Base-by-base conservation (phyloP, 1,140 invertebrate genomes). In the Saccostrea cuccullata region DNA sequence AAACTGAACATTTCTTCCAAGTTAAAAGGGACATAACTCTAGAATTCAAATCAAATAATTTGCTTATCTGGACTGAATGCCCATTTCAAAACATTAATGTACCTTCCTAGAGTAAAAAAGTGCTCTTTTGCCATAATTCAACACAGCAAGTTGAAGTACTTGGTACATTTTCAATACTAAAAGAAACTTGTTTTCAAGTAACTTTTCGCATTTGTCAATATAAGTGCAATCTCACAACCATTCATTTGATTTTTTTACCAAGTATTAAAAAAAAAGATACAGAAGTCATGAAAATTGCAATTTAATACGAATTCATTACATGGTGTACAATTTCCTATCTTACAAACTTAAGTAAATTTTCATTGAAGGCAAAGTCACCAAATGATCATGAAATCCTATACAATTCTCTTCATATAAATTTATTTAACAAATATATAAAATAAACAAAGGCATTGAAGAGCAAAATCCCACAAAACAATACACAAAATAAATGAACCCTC, bases 301-400 rank as follows among this genome's bases (percentile, higher is more conserved):
- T 77, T 77, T 77, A 77, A 77, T 77, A 77, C 11, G 58, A 64
- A 77, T 77, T 77, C 26, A 77, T 47, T 77, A 77, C 26, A 36
- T 77, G 70, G 70, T 77, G 70, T 77, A 77, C 70, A 77, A 36
- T 77, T 64, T 77, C 30, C 70, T 77, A 67, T 67, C 30, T 26
- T 36, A 64, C 70, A 30, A 3, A n/a, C n/a, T n/a, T n/a, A n/a
- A 30, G 26, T 36, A 15, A 36, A 30, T 30, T 30, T 12, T 26
- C 30, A 30, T 12, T 12, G 70, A 11, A 4, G 13, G 70, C 70
- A 77, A 30, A 77, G 26, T 77, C 70, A 77, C 70, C 70, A 77
- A 77, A 77, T 77, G 47, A 47, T 47, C 9, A 47, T 47, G 30
- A 26, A 77, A 36, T 36, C 36, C 30, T 77, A 12, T 26, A 77